Evolutionary conservation across 2,888 invertebrate genomes (phyloP).

Genomic region (Seira sanloemensis): DNA sequence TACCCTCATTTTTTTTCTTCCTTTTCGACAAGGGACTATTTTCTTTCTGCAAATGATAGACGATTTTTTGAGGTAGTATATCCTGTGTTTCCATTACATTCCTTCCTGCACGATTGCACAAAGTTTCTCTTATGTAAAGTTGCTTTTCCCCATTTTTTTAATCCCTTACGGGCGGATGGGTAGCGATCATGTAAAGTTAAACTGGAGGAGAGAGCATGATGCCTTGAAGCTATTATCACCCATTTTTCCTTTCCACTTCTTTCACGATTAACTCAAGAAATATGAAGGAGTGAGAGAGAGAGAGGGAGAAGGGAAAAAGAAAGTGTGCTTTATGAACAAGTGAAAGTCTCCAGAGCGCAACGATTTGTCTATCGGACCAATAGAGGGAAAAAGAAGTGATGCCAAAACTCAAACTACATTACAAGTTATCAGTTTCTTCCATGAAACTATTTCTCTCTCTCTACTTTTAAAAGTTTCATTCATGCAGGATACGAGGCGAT

Average conservation of each 20-base stretch:
- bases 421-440: not conserved
- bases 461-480: not conserved
- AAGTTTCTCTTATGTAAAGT: constrained; percentile 29
- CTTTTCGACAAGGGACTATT: no score
- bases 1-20: no score
- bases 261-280: not conserved
- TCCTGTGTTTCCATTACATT: constrained; percentile 23
- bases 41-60: no score
- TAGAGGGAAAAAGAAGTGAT: not conserved
- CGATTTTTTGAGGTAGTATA: no score
- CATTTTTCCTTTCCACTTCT: not conserved
- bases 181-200: not conserved
- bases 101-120: constrained; percentile 23
- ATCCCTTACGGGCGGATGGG: constrained; percentile 25
- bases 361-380: not conserved
- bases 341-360: not conserved
- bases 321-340: no score
- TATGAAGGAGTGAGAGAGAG: not conserved
- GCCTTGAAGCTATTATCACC: not conserved
- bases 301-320: no score
- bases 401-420: not conserved
- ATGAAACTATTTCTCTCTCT: not conserved
- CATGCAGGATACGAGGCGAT: not conserved
- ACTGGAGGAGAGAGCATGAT: not conserved
- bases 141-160: constrained; percentile 28